Percentiles rank a stretch among this genome's conserved stretches.
Conservation (phyloP, 2,113 vertebrate genomes). For the Pelobates fuscus region DNA sequence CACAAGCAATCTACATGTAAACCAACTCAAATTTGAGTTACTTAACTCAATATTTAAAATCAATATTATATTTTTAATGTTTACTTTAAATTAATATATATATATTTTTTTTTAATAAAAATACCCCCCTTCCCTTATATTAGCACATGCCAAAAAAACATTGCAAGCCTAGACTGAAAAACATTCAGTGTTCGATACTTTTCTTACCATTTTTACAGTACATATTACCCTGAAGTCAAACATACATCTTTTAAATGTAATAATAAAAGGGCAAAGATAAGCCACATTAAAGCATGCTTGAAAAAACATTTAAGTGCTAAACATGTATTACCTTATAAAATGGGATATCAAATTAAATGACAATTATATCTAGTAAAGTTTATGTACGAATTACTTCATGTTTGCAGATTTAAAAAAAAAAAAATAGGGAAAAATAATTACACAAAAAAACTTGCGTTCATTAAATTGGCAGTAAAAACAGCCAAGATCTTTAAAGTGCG, state of each 20-base stretch:
- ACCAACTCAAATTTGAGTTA: neutral
- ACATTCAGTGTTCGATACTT: neutral
- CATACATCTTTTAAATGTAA: neutral
- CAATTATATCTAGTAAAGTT: too few relatives aligned
- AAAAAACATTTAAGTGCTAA: neutral
- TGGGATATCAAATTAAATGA: too few relatives aligned
- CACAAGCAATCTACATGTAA: neutral
- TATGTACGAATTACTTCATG: too few relatives aligned
- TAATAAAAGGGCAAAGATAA: neutral
- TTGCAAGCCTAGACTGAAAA: neutral
- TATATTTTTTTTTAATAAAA: neutral
- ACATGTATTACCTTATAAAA: too few relatives aligned
- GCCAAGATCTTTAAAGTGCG: too few relatives aligned
- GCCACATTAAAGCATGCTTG: neutral
- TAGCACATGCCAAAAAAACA: neutral
- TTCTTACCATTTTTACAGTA: neutral
- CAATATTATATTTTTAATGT: neutral
- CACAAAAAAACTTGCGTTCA: too few relatives aligned
- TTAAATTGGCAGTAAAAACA: too few relatives aligned
- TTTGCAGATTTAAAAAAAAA: too few relatives aligned
- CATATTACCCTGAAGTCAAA: neutral
- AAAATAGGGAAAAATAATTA: too few relatives aligned
- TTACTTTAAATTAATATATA: neutral
- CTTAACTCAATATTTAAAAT: neutral
- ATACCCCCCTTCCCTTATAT: neutral